A percentile compares a stretch with the other conserved stretches of the same genome.
phyloP scores from a whole-genome alignment of 1,140 invertebrate genomes.

The Habropoda laboriosa region DNA sequence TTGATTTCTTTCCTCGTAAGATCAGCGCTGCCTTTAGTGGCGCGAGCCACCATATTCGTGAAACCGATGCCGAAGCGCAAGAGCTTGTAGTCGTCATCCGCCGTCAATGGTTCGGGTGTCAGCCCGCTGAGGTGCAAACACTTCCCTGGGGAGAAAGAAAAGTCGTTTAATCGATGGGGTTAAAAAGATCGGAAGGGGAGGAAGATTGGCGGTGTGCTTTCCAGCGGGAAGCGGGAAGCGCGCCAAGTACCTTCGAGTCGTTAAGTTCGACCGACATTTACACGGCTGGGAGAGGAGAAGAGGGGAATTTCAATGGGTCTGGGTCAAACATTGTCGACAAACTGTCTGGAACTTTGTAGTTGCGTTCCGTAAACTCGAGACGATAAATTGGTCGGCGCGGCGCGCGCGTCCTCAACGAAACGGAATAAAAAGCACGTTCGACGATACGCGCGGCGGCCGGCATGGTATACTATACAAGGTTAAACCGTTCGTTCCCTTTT shows the following conservation, averaged over 20 bases:
- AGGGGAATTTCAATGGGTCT: constrained; percentile 38
- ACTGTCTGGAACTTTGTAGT: constrained; percentile 40
- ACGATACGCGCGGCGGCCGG: neutral
- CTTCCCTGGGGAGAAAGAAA: constrained; percentile 88
- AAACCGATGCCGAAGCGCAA: constrained; percentile 97
- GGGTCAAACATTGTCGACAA: constrained; percentile 39
- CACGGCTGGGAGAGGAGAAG: neutral
- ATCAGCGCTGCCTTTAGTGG: constrained; percentile 97
- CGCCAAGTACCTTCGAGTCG: constrained; percentile 28
- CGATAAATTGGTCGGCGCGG: constrained; percentile 20
- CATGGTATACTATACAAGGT: neutral
- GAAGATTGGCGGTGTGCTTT: neutral
- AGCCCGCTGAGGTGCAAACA: constrained; percentile 96
- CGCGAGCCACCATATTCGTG: constrained; percentile 97
- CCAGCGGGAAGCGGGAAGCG: constrained; percentile 1
- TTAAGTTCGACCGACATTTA: constrained; percentile 42
- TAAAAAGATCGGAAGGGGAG: neutral
- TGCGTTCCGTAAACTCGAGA: constrained; percentile 33
- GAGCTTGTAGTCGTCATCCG: constrained; percentile 97
- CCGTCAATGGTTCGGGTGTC: constrained; percentile 96
- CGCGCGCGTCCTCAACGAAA: neutral
- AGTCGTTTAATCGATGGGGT: constrained; percentile 14
- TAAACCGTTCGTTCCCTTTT: neutral
- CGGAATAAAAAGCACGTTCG: neutral
- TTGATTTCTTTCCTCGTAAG: constrained; percentile 98